phyloP scores from a whole-genome alignment of 64 coral and sea anemone species.

The Stichodactyla mertensii region DNA sequence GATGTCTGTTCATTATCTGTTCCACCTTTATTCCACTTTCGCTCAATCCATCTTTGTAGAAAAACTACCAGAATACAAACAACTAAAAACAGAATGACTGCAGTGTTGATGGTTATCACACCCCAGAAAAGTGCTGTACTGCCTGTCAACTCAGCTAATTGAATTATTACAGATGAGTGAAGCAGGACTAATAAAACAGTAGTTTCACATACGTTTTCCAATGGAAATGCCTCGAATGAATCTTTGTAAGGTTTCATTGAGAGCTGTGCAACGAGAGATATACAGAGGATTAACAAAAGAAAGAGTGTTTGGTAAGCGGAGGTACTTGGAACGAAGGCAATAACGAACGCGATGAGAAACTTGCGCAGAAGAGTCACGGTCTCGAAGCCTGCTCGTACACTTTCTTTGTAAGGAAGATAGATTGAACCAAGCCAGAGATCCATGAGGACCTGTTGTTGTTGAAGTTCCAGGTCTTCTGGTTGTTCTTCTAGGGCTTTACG shows the following conservation, averaged over 20 bases:
- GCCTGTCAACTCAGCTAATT: not conserved
- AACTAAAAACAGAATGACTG: not conserved
- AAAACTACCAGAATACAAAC: not conserved
- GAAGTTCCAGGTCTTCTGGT: not conserved
- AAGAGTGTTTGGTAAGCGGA: not conserved
- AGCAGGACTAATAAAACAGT: not conserved
- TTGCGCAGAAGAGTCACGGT: constrained; percentile 32
- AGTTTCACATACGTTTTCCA: not conserved
- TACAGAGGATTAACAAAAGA: not conserved
- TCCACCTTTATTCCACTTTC: not conserved
- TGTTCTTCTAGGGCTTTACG: not conserved
- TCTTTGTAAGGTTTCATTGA: not conserved
- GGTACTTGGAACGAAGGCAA: not conserved
- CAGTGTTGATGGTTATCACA: not conserved
- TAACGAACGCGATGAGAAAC: constrained; percentile 5
- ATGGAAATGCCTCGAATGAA: not conserved
- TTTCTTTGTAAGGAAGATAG: constrained; percentile 58
- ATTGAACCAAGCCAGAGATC: constrained; percentile 53
- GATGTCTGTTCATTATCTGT: not conserved
- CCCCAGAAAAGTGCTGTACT: not conserved
- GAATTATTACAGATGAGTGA: not conserved
- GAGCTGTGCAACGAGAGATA: not conserved
- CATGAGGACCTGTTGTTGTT: constrained; percentile 25
- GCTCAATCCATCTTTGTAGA: not conserved
- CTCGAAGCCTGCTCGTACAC: constrained; percentile 47